Percentiles rank a stretch among this genome's conserved stretches.
These are phyloP conservation scores for Rhegmatorhina hoffmannsi DNA, from an alignment of 2,113 vertebrate species.

Conservation along the genomic window DNA sequence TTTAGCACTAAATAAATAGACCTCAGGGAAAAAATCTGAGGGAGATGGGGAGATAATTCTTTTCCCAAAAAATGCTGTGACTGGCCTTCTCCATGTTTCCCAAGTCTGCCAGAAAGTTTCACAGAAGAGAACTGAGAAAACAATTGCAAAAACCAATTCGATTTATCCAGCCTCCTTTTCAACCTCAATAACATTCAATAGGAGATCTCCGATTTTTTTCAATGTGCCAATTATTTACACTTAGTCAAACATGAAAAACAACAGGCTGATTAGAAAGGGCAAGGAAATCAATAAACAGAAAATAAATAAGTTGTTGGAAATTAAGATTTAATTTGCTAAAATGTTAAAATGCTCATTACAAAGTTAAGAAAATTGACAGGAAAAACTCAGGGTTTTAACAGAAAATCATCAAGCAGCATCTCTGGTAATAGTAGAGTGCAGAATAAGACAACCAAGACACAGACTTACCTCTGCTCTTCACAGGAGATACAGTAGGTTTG, in stretches of 20 bases:
- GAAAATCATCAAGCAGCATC: neutral
- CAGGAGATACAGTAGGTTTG: neutral
- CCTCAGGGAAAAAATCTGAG: slow-evolving; percentile 9
- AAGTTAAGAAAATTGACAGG: neutral
- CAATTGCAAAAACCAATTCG: neutral
- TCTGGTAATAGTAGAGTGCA: neutral
- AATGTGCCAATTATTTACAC: slow-evolving; percentile 7
- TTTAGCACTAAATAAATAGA: slow-evolving; percentile 49
- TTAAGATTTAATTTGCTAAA: neutral
- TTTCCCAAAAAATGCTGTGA: neutral
- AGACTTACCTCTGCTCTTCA: slow-evolving; percentile 1
- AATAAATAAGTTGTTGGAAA: neutral
- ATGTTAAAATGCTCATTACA: neutral
- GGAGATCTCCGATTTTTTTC: neutral
- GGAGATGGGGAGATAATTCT: neutral
- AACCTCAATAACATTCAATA: neutral
- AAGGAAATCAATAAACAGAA: neutral
- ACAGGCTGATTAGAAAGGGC: neutral
- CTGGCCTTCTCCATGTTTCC: neutral
- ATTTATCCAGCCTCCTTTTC: neutral
- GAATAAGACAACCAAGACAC: neutral
- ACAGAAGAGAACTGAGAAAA: neutral
- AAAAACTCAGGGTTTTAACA: neutral
- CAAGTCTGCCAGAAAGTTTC: neutral
- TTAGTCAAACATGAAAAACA: neutral